Conservation (phyloP, 2,797 vertebrate genomes). For the Acanthurus leucopareius region DNA sequence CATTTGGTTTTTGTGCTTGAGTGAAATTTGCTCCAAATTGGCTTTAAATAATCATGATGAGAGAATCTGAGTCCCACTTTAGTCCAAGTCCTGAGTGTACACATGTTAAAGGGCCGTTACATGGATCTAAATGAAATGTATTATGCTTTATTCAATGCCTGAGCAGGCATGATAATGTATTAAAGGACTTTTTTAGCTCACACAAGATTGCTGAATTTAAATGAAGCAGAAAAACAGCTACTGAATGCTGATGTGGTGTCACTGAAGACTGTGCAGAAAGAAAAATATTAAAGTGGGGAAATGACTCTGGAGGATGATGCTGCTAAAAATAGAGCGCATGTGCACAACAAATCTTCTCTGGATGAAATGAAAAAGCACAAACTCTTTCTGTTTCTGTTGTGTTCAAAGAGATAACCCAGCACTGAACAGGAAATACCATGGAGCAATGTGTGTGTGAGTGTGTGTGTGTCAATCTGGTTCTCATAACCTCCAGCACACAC, state of each 20-base stretch:
- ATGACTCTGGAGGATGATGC: conserved; percentile 6
- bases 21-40: conserved; percentile 12
- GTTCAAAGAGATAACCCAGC: conserved; percentile 40
- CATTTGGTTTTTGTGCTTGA: conserved; percentile 2
- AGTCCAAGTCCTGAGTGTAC: background rate
- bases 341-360: background rate
- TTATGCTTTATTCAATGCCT: background rate
- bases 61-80: background rate
- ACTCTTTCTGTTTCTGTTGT: conserved; percentile 34
- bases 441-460: background rate
- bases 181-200: no score
- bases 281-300: background rate
- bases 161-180: background rate
- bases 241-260: conserved; percentile 1
- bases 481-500: conserved; percentile 44
- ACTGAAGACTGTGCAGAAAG: background rate
- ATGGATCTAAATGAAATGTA: conserved; percentile 16
- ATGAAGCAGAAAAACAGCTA: background rate
- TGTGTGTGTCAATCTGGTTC: conserved; percentile 47
- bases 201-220: conserved; percentile 10
- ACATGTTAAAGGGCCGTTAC: conserved; percentile 6
- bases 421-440: conserved; percentile 81
- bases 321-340: conserved; percentile 40
- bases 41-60: conserved; percentile 48
- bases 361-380: background rate